Conservation (phyloP, 2,113 vertebrate species). For the Trematocara macrostoma region DNA sequence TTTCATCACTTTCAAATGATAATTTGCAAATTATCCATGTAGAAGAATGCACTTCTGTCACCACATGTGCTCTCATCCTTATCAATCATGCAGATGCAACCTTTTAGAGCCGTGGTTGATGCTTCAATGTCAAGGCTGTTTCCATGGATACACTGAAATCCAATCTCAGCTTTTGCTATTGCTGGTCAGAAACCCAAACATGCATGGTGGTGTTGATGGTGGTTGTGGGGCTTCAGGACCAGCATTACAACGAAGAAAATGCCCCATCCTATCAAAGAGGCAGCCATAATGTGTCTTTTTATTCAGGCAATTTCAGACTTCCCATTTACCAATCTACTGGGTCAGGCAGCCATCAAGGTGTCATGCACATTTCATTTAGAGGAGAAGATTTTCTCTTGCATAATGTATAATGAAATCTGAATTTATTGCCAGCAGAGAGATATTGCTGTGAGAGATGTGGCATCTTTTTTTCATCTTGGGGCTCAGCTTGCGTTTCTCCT, state of each 20-base stretch:
- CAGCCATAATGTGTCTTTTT: slow-evolving; percentile 12
- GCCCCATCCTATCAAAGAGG: background rate
- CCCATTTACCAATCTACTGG: slow-evolving; percentile 13
- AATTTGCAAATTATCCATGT: background rate
- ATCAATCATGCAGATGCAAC: slow-evolving; percentile 54
- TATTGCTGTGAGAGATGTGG: slow-evolving; percentile 34
- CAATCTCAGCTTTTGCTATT: slow-evolving; percentile 16
- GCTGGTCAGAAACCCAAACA: slow-evolving; percentile 34
- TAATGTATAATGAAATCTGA: slow-evolving; percentile 65
- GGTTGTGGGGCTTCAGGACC: background rate
- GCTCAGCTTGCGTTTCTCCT: slow-evolving; percentile 53
- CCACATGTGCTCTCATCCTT: slow-evolving; percentile 9
- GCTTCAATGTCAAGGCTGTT: slow-evolving; percentile 41
- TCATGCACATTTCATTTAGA: slow-evolving; percentile 49
- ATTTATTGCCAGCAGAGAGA: slow-evolving; percentile 46
- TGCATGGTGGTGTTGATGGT: background rate
- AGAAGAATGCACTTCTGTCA: background rate
- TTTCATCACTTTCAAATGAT: background rate
- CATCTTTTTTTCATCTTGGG: slow-evolving; percentile 26
- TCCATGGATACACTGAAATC: slow-evolving; percentile 52
- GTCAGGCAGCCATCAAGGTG: slow-evolving; percentile 38
- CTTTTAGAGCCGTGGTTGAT: slow-evolving; percentile 38
- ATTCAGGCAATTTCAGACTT: slow-evolving; percentile 23
- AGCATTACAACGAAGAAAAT: background rate
- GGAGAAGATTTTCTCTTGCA: slow-evolving; percentile 61